Evolutionary conservation across 1,140 invertebrate genomes (phyloP), one percentile per base, ranked within the genome.

Genomic region (Cheumatopsyche charites): DNA sequence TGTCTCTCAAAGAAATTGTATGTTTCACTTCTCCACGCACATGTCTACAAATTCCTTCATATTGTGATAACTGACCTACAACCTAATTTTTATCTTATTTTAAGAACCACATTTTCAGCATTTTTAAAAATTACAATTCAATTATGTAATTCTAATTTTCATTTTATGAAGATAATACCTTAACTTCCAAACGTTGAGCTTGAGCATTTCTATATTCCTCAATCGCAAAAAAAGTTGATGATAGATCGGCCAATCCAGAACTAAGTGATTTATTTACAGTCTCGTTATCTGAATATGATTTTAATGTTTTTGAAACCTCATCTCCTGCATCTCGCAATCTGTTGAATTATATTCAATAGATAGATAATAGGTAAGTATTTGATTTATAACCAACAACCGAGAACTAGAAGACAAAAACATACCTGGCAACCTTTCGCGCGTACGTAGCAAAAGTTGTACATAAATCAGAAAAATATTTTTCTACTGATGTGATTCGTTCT

Each of bases 11-110:
- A 47, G 84, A 84, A 74, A 91, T 89, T 12, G 90, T 90, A 75
- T 88, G 86, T 75, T 91, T 91, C 0, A 93, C 82, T 79, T 91
- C 90, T 61, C 91, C 90, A 23, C 89, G 85, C 0, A 90, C 88
- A 73, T 89, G 86, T 77, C 90, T 91, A 76, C 91, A 93, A 70
- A 91, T 88, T 3, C 82, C 83, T 77, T 90, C 88, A 75, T 92
- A 93, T 73, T 90, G 88, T 5, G 87, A 87, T 66, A 92, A 79
- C 66, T 91, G 87, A 21, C 85, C 81, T 45, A 88, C 79, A 13
- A 91, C 86, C 83, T 85, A 12, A 42, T 42, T 42, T 42, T 42
- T 42, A 6, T 42, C 12, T 42, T 47, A 47, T 15, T n/a, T 15
- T 7, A 47, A 3, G 43, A 47, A 47, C 15, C 15, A 36, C 23